phyloP scores from a whole-genome alignment of 1,140 invertebrate genomes.

The Frieseomelitta varia region DNA sequence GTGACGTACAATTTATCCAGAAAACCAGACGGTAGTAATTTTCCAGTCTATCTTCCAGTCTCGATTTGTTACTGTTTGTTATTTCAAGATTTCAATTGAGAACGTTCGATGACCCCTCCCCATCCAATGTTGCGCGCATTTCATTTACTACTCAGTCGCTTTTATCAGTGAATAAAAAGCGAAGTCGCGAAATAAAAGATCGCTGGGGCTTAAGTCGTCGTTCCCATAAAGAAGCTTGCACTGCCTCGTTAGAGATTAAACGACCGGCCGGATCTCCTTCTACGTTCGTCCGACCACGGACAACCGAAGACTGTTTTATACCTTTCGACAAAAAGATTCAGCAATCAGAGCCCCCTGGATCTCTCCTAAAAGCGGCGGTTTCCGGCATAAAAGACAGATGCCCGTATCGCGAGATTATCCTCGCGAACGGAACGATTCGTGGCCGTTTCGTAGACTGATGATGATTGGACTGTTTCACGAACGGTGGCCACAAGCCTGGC shows the following conservation, averaged over 20 bases:
- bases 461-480: conserved; percentile 73
- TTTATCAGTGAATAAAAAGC: not conserved
- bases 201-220: not conserved
- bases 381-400: conserved; percentile 36
- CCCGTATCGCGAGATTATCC: conserved; percentile 18
- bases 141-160: not conserved
- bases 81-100: not conserved
- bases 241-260: conserved; percentile 3
- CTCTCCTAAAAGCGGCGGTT: conserved; percentile 14
- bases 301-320: not conserved
- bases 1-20: not conserved
- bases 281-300: not conserved
- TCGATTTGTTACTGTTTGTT: not conserved
- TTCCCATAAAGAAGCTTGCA: not conserved
- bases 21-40: not conserved
- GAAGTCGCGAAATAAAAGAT: not conserved
- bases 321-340: not conserved
- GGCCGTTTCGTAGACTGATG: conserved; percentile 55
- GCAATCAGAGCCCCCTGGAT: not conserved
- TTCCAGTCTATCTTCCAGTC: not conserved
- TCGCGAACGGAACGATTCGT: conserved; percentile 28
- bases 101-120: not conserved
- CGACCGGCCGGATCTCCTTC: not conserved
- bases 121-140: not conserved
- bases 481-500: conserved; percentile 51